Percentiles rank a stretch among this genome's conserved stretches.
Evolutionary conservation across 2,888 invertebrate genomes (phyloP).

Genomic region (Mythimna vitellina): DNA sequence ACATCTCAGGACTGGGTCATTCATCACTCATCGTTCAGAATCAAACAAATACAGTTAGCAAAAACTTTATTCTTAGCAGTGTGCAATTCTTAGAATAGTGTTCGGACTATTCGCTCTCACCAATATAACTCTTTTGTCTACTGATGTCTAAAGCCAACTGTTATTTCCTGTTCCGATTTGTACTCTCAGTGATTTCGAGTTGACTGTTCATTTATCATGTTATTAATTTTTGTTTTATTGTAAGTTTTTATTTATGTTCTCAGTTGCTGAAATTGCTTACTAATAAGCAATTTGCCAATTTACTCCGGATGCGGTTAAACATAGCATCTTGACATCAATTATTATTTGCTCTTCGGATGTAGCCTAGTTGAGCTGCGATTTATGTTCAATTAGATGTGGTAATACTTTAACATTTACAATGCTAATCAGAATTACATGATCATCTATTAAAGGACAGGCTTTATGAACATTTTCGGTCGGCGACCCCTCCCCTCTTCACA

Average conservation of each 20-base stretch:
- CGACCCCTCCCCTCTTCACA: slow-evolving; percentile 70
- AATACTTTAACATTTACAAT: slow-evolving; percentile 50
- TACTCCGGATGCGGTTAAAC: slow-evolving; percentile 23
- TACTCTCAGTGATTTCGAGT: slow-evolving; percentile 67
- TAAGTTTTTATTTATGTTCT: slow-evolving; percentile 10
- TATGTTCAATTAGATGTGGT: slow-evolving; percentile 3
- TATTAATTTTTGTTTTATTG: slow-evolving; percentile 44
- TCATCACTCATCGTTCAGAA: slow-evolving; percentile 64
- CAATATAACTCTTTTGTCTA: slow-evolving; percentile 76
- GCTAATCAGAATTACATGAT: slow-evolving; percentile 74
- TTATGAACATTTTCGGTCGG: slow-evolving; percentile 80
- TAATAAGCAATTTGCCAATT: slow-evolving; percentile 36
- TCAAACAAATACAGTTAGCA: slow-evolving; percentile 67
- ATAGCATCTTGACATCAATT: slow-evolving; percentile 1
- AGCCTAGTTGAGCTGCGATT: background rate
- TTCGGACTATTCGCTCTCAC: slow-evolving; percentile 78
- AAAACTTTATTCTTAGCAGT: slow-evolving; percentile 70
- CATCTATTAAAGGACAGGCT: slow-evolving; percentile 80
- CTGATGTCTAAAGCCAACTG: slow-evolving; percentile 73
- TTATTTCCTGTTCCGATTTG: slow-evolving; percentile 80
- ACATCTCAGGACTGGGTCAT: slow-evolving; percentile 65
- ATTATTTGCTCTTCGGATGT: background rate
- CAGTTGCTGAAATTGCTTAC: slow-evolving; percentile 14
- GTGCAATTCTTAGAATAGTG: slow-evolving; percentile 71
- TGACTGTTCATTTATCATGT: slow-evolving; percentile 73